A percentile compares a stretch with the other conserved stretches of the same genome.
Evolutionary conservation across 2,113 vertebrate genomes (phyloP).

Genomic region (Todiramphus saurophagus): DNA sequence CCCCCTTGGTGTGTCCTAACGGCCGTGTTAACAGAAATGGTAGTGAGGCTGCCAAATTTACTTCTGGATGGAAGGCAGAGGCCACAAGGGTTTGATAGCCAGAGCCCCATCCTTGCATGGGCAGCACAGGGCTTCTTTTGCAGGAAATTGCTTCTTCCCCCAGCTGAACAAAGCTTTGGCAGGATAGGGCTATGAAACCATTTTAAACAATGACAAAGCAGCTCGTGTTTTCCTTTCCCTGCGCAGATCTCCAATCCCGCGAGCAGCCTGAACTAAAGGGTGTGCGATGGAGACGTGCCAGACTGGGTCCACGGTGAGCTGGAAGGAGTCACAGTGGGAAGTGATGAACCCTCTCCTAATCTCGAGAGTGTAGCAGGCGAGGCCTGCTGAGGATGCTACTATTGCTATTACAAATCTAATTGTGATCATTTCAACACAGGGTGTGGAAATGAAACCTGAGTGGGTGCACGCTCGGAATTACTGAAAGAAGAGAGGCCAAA

Average conservation of each 20-base stretch:
- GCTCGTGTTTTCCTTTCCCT: not conserved
- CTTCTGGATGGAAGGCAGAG: not conserved
- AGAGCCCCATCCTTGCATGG: not conserved
- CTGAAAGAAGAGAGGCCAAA: not conserved
- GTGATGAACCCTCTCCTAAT: not conserved
- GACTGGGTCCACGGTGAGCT: not conserved
- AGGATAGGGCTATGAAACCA: rapidly evolving
- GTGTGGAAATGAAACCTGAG: not conserved
- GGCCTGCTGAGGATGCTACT: not conserved
- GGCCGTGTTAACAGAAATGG: not conserved
- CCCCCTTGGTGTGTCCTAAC: not conserved
- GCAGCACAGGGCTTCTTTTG: rapidly evolving
- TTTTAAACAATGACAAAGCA: not conserved
- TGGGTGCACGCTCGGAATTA: not conserved
- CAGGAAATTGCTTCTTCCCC: not conserved
- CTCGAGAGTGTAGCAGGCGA: not conserved
- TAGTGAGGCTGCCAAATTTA: no score
- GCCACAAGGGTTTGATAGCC: rapidly evolving
- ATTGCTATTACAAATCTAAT: not conserved
- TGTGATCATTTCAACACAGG: not conserved
- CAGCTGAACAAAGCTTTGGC: not conserved
- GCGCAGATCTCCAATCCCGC: not conserved
- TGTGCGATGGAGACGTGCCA: not conserved
- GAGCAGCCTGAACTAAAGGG: not conserved
- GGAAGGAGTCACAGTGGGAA: not conserved